Percentiles rank a stretch among this genome's conserved stretches.
phyloP scores from a whole-genome alignment of 1,140 invertebrate genomes.

The Luehdorfia chinensis region DNA sequence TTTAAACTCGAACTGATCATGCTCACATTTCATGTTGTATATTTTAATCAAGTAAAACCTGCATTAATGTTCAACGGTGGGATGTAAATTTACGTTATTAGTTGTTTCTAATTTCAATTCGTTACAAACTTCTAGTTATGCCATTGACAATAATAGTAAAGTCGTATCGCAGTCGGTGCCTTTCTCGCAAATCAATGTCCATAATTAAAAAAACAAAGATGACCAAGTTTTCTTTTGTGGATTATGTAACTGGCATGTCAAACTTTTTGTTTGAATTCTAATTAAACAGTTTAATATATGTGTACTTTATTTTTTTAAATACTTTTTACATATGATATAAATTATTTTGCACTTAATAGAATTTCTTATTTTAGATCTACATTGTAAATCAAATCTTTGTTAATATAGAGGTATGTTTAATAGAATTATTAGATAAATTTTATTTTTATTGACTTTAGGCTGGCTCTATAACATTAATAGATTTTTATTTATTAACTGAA shows the following conservation, averaged over 20 bases:
- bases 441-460: conserved; percentile 15
- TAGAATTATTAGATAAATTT: conserved; percentile 12
- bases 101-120: background rate
- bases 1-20: conserved; percentile 2
- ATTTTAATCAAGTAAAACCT: too few relatives aligned
- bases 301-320: conserved; percentile 14
- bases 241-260: conserved; percentile 7
- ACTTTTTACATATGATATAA: conserved; percentile 13
- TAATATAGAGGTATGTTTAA: conserved; percentile 13
- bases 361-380: conserved; percentile 5
- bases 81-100: background rate
- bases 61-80: too few relatives aligned
- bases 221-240: background rate
- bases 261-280: conserved; percentile 8
- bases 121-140: background rate
- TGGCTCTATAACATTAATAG: background rate
- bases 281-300: conserved; percentile 4
- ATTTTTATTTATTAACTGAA: too few relatives aligned
- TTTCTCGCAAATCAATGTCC: background rate
- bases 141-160: conserved; percentile 15
- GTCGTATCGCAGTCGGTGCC: background rate
- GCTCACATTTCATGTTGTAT: conserved; percentile 11
- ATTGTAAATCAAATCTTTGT: conserved; percentile 7
- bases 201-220: background rate
- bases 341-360: conserved; percentile 14